Evolutionary conservation across 2,888 invertebrate genomes (phyloP), one percentile per base, ranked within the genome.

Genomic region (Mamestra brassicae): DNA sequence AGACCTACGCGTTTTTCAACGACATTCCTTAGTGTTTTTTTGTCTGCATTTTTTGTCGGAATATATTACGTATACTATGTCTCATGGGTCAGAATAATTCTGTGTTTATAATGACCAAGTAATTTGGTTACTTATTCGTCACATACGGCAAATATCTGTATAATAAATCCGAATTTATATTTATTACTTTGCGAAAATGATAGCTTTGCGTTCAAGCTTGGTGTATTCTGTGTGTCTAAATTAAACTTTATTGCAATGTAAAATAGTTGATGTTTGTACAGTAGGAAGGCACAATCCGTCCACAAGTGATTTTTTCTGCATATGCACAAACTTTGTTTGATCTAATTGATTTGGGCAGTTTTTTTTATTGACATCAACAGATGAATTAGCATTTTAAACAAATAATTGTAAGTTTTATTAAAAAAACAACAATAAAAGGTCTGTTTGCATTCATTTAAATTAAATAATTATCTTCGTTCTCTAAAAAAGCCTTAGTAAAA

Each of bases 201-300:
- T 80, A 87, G 71, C n/a, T 60, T 79, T 85, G 17, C 5, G 73
- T 85, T 84, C 36, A 54, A 66, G 87, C 84, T 87, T 84, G 74
- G 54, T 80, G 74, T 81, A 70, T 76, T 81, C 15, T 83, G 71
- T 84, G 72, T 82, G 73, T 74, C 74, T 81, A 78, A 82, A 79
- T 75, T 76, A 67, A 74, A 80, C 75, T 77, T 71, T 84, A 80
- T 81, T 80, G 74, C 78, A 74, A 80, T 81, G 73, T 85, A 70
- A 81, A 81, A 87, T 50, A 74, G 74, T 85, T 82, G 80, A 81
- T 83, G 80, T 83, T 85, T 80, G 81, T 89, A 85, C 71, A 85
- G 80, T 86, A 89, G 87, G 89, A 90, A 92, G 87, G 87, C 92
- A 92, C 91, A 92, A 92, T 94, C 95, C 95, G 95, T 95, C 95